A percentile compares a stretch with the other conserved stretches of the same genome.
These are phyloP conservation scores for Pipistrellus nathusii DNA, from an alignment of 2,797 vertebrate genomes.

Conservation along the genomic window DNA sequence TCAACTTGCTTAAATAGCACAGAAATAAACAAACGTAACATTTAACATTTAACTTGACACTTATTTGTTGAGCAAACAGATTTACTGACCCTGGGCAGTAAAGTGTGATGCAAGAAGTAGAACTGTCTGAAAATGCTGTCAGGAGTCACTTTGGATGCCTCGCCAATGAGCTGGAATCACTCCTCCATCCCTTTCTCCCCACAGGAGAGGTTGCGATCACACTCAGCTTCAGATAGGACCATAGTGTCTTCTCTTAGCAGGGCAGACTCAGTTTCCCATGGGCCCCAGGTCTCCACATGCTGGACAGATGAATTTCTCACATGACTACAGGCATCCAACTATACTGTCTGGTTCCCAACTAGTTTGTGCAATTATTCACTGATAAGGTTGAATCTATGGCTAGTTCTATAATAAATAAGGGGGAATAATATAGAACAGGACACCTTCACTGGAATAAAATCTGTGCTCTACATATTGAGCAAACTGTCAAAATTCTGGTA, in stretches of 20 bases:
- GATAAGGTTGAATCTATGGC: not conserved
- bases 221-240: not conserved
- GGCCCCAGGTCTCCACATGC: not conserved
- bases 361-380: not conserved
- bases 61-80: slow-evolving; percentile 32
- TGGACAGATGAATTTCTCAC: not conserved
- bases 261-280: not conserved
- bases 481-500: not conserved
- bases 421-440: not conserved
- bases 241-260: not conserved
- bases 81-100: not conserved
- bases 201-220: not conserved
- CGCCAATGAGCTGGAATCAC: not conserved
- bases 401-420: not conserved
- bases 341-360: not conserved
- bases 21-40: slow-evolving; percentile 16
- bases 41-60: not conserved
- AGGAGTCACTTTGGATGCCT: not conserved
- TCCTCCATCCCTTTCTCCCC: not conserved
- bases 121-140: not conserved
- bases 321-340: not conserved
- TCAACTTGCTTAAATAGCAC: not conserved
- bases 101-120: not conserved
- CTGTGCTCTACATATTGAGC: not conserved
- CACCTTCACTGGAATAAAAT: not conserved